Conservation (phyloP, 2,113 vertebrate genomes). For the Amazona guildingii region DNA sequence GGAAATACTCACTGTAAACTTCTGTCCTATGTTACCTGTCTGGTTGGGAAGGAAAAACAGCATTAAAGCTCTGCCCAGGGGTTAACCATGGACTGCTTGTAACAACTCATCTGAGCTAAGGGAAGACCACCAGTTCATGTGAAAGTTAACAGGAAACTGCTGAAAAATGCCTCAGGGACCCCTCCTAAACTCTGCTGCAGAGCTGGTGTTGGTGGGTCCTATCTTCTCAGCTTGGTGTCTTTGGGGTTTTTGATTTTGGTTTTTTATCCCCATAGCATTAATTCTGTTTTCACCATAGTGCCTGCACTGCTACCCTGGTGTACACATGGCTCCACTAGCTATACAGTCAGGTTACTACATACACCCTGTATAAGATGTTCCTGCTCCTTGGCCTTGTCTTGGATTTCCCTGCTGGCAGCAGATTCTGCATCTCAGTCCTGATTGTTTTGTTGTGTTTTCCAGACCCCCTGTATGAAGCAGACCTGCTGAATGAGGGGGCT, state of each 20-base stretch:
- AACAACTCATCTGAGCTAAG: neutral
- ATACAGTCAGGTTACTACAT: neutral
- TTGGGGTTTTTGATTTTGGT: no score
- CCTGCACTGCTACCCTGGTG: neutral
- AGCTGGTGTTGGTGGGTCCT: neutral
- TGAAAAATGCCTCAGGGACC: rapidly evolving
- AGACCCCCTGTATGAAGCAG: neutral
- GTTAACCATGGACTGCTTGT: neutral
- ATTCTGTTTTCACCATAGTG: neutral
- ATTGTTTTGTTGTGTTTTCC: neutral
- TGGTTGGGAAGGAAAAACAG: no score
- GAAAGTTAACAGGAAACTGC: neutral
- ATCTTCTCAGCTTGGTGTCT: neutral
- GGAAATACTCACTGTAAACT: neutral
- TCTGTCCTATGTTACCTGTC: neutral
- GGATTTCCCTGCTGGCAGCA: neutral
- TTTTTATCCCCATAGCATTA: neutral
- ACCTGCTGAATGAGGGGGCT: neutral
- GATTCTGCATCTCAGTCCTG: neutral
- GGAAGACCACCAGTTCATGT: neutral
- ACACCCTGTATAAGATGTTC: rapidly evolving
- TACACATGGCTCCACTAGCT: no score
- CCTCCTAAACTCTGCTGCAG: neutral
- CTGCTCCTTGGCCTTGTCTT: neutral
- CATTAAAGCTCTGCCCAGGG: neutral